Evolutionary conservation across 2,888 invertebrate species (phyloP).

Genomic region (Limnephilus rhombicus): DNA sequence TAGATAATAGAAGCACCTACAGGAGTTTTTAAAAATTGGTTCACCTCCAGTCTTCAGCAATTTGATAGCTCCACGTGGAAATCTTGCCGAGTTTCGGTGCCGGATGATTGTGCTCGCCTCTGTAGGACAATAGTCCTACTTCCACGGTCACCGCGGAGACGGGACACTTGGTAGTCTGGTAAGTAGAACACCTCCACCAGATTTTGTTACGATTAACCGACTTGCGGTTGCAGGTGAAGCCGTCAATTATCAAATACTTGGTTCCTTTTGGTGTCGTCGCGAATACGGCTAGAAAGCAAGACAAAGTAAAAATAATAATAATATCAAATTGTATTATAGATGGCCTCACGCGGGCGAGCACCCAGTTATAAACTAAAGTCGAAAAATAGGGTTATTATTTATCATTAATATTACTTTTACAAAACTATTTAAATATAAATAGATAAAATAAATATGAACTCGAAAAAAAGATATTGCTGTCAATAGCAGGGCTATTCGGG

Average conservation of each 20-base stretch:
- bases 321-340: background rate
- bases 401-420: no score
- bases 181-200: constrained; percentile 67
- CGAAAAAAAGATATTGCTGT: no score
- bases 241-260: constrained; percentile 27
- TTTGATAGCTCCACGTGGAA: background rate
- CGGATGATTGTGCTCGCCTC: constrained; percentile 65
- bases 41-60: background rate
- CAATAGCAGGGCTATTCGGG: no score
- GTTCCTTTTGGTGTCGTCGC: background rate
- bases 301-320: background rate
- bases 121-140: constrained; percentile 69
- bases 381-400: no score
- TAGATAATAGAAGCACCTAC: no score
- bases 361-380: no score
- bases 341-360: no score
- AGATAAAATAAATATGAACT: no score
- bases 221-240: constrained; percentile 22
- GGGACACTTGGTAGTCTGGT: constrained; percentile 69
- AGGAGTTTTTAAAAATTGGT: no score
- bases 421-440: no score
- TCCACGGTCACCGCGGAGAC: constrained; percentile 71
- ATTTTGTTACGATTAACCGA: constrained; percentile 12
- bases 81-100: background rate
- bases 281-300: constrained; percentile 26